Evolutionary conservation across 2,797 vertebrate genomes (phyloP).

Genomic region (Orientallactaga sibirica): DNA sequence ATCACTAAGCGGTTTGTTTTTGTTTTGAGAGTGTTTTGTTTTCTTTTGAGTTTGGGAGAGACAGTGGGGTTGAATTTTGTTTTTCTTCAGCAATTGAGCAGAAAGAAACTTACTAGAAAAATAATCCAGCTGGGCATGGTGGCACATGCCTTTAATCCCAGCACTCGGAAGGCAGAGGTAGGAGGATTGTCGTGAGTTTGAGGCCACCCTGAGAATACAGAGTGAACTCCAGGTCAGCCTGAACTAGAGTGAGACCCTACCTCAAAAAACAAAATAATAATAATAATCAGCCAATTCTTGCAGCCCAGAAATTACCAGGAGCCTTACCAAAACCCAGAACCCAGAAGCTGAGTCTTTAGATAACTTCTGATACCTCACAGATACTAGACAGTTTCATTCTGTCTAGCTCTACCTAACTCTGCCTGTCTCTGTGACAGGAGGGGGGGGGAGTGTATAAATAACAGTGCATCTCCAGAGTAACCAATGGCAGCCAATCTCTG

Average conservation of each 20-base stretch:
- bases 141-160: too few relatives aligned
- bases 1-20: slow-evolving; percentile 25
- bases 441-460: neutral
- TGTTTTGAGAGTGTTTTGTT: neutral
- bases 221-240: too few relatives aligned
- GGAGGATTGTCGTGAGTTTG: too few relatives aligned
- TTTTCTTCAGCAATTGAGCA: slow-evolving; percentile 51
- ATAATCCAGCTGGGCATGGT: too few relatives aligned
- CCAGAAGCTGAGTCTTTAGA: neutral
- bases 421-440: slow-evolving; percentile 21
- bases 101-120: slow-evolving; percentile 20
- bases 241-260: too few relatives aligned
- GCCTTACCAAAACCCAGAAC: slow-evolving; percentile 13
- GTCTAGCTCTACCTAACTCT: neutral
- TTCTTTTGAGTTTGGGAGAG: neutral
- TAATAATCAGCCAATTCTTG: neutral
- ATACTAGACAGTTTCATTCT: neutral
- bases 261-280: slow-evolving; percentile 24
- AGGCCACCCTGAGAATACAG: too few relatives aligned
- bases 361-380: neutral
- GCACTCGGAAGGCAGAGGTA: too few relatives aligned
- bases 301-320: slow-evolving; percentile 33
- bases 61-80: neutral
- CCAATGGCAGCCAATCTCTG: neutral
- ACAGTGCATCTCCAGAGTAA: neutral